phyloP scores from a whole-genome alignment of 1,140 invertebrate genomes.

The Saccostrea glomerata region DNA sequence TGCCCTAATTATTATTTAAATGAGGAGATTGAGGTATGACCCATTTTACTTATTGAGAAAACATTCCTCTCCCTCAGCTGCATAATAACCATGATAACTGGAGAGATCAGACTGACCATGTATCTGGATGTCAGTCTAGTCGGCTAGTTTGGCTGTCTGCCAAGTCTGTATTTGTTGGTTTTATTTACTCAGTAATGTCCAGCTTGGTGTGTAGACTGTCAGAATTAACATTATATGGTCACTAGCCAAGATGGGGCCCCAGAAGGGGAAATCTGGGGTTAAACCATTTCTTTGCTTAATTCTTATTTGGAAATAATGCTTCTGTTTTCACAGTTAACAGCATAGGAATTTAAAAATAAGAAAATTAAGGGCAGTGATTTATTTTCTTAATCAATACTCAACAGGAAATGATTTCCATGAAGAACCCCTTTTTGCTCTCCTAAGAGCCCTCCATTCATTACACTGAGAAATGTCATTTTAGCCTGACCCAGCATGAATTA shows the following conservation, averaged over 20 bases:
- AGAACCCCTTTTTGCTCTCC: neutral
- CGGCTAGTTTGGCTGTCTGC: neutral
- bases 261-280: neutral
- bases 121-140: slow-evolving; percentile 4
- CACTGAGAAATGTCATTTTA: slow-evolving; percentile 25
- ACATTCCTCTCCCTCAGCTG: too few relatives aligned
- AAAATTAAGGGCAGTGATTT: neutral
- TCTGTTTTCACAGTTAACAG: neutral
- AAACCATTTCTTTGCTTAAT: neutral
- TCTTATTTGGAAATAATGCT: neutral
- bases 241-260: neutral
- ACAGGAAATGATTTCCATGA: neutral
- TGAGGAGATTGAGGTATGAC: too few relatives aligned
- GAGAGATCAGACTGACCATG: neutral
- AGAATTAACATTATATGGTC: slow-evolving; percentile 38
- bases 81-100: too few relatives aligned
- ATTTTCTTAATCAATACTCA: neutral
- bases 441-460: slow-evolving; percentile 18
- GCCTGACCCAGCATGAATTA: slow-evolving; percentile 37
- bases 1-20: too few relatives aligned
- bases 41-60: too few relatives aligned
- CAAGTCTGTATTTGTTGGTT: slow-evolving; percentile 38
- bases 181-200: slow-evolving; percentile 38
- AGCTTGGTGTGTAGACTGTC: slow-evolving; percentile 16
- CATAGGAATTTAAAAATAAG: neutral